These are phyloP conservation scores for Sinhomidia bicolor DNA, from an alignment of 2,888 invertebrate genomes.

Conservation along the genomic window DNA sequence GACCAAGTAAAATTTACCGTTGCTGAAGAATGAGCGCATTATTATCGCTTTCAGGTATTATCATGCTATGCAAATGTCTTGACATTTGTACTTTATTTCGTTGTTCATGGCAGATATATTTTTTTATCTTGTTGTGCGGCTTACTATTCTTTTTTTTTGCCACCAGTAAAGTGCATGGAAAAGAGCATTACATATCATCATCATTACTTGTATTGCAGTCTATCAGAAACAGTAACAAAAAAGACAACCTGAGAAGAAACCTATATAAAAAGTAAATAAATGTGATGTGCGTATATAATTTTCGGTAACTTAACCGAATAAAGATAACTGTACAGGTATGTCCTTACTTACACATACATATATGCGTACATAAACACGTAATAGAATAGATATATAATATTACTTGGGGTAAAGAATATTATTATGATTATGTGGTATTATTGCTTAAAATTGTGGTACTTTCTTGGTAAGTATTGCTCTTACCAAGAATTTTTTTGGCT, in stretches of 20 bases:
- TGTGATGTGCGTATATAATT: slow-evolving; percentile 43
- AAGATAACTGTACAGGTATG: slow-evolving; percentile 27
- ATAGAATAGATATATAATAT: too few species aligned
- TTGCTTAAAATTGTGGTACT: neutral
- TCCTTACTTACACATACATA: neutral
- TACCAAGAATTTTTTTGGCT: neutral
- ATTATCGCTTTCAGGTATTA: slow-evolving; percentile 40
- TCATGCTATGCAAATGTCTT: slow-evolving; percentile 38
- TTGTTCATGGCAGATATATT: slow-evolving; percentile 29
- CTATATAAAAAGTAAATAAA: slow-evolving; percentile 12
- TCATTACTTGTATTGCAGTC: too few species aligned
- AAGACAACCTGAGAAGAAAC: slow-evolving; percentile 20
- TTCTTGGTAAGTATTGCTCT: neutral
- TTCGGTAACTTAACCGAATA: slow-evolving; percentile 40
- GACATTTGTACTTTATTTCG: slow-evolving; percentile 39
- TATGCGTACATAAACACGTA: neutral
- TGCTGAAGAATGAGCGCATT: slow-evolving; percentile 13
- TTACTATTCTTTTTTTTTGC: slow-evolving; percentile 24
- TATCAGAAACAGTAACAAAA: slow-evolving; percentile 9
- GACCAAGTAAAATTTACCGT: slow-evolving; percentile 11
- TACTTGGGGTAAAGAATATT: too few species aligned
- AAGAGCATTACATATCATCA: slow-evolving; percentile 30
- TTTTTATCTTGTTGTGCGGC: slow-evolving; percentile 36
- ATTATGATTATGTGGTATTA: neutral
- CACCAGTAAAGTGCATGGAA: slow-evolving; percentile 51